Percentiles rank a stretch among this genome's conserved stretches.
Conservation (phyloP, 2,888 invertebrate species). For the Aphidius colemani region DNA sequence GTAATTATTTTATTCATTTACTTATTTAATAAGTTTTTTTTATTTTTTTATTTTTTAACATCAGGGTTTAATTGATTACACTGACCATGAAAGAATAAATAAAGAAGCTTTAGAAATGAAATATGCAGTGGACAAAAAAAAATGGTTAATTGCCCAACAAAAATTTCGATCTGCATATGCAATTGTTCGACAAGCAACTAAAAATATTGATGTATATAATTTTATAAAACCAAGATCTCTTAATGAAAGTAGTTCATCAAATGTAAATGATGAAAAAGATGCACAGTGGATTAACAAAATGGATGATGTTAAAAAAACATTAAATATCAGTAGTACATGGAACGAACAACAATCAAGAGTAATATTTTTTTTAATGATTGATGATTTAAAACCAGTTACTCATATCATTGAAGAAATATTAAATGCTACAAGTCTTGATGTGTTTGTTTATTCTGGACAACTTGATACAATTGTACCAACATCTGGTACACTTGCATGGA, state of each 20-base stretch:
- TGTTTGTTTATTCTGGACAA: conserved; percentile 78
- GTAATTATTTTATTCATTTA: conserved; percentile 57
- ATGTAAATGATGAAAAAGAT: conserved; percentile 46
- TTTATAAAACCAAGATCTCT: conserved; percentile 61
- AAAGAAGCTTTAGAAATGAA: conserved; percentile 65
- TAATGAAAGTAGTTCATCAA: conserved; percentile 54
- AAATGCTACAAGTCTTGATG: conserved; percentile 70
- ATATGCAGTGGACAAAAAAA: conserved; percentile 64
- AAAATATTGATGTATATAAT: conserved; percentile 81
- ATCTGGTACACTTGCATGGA: conserved; percentile 77
- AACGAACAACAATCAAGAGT: conserved; percentile 67
- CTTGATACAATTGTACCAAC: conserved; percentile 85
- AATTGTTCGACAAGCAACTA: conserved; percentile 66
- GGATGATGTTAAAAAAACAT: conserved; percentile 74
- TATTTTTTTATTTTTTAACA: conserved; percentile 15
- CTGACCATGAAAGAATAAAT: conserved; percentile 68
- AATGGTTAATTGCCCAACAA: conserved; percentile 67
- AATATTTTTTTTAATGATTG: conserved; percentile 66
- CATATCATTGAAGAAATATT: conserved; percentile 73
- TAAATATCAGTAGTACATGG: conserved; percentile 67
- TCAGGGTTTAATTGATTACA: conserved; percentile 71
- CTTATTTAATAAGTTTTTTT: background rate
- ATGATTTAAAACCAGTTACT: conserved; percentile 83
- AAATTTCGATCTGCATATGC: conserved; percentile 71
- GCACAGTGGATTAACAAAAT: conserved; percentile 64